phyloP scores from a whole-genome alignment of 2,797 vertebrate species.

The Hirundo rustica region DNA sequence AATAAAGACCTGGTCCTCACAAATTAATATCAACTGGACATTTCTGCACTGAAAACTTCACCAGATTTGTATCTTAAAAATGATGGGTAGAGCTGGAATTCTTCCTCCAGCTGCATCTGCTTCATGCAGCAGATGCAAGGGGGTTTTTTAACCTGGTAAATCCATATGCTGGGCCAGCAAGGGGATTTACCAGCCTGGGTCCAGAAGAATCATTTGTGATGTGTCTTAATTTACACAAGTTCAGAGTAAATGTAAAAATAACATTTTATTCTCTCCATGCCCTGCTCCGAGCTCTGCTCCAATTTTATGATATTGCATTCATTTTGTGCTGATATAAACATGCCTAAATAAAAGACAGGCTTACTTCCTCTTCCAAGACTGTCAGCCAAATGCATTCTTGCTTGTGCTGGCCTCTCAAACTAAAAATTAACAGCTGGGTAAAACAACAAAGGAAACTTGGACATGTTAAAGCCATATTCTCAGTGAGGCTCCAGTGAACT shows the following conservation, averaged over 20 bases:
- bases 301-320: not conserved
- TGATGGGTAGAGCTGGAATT: not conserved
- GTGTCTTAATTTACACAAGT: not conserved
- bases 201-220: not conserved
- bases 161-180: not conserved
- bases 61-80: not conserved
- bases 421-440: not conserved
- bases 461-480: not conserved
- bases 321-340: not conserved
- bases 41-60: not conserved
- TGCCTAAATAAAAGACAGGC: not conserved
- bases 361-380: not conserved
- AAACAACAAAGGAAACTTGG: not conserved
- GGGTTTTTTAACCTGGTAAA: not conserved
- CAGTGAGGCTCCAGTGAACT: not conserved
- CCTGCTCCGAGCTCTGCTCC: not conserved
- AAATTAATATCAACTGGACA: not conserved
- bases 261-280: not conserved
- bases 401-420: not conserved
- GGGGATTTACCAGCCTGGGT: not conserved
- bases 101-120: not conserved
- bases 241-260: not conserved
- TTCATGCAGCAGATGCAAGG: not conserved
- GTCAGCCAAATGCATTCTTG: not conserved
- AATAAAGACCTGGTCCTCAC: not conserved